Evolutionary conservation across 2,797 vertebrate genomes (phyloP), one percentile per base, ranked within the genome.

Genomic region (Darevskia nairensis): DNA sequence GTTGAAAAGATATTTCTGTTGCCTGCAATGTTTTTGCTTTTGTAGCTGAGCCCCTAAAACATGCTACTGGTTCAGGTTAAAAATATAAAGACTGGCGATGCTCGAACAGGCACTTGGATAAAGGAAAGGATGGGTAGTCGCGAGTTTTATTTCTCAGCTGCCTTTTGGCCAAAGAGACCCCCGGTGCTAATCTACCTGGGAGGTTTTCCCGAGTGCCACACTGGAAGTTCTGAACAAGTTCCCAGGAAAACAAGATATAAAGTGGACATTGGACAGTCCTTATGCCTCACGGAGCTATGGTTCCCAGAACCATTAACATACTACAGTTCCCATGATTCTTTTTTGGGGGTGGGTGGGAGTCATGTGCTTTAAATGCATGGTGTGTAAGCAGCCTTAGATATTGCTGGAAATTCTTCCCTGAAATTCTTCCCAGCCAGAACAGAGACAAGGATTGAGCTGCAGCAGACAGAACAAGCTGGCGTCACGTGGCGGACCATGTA

Each of bases 401-500:
- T 82, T 86, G 84, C 84, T 89, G 71, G 86, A 76, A 66, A 32
- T 23, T 61, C 41, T 82, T 29, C 39, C 80, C 29, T 66, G 10
- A 10, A 55, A 25, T 76, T 81, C 78, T 82, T 76, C 84, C 17
- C 71, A 82, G 59, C n/a, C 78, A 81, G 72, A 82, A 76, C 55
- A 81, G 84, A 85, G 71, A 82, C 78, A 76, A 41, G 79, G 84
- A 32, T 68, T 85, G 44, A 89, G 32, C 68, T 82, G 44, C 32
- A 11, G 35, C 69, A 76, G 88, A 86, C 44, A 59, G 84, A 89
- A 85, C 55, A 85, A 85, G 78, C 27, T 32, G 78, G 83, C 59
- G 79, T 89, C 78, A 72, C 44, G 27, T 80, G 88, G 88, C 35
- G 61, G 78, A 81, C 71, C 61, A 68, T n/a, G 21, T 71, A 89